Percentiles rank a stretch among this genome's conserved stretches.
Evolutionary conservation across 30 jellyfish, hydroid and myxozoan genomes (phyloP).

Genomic region (Rhopilema esculentum): DNA sequence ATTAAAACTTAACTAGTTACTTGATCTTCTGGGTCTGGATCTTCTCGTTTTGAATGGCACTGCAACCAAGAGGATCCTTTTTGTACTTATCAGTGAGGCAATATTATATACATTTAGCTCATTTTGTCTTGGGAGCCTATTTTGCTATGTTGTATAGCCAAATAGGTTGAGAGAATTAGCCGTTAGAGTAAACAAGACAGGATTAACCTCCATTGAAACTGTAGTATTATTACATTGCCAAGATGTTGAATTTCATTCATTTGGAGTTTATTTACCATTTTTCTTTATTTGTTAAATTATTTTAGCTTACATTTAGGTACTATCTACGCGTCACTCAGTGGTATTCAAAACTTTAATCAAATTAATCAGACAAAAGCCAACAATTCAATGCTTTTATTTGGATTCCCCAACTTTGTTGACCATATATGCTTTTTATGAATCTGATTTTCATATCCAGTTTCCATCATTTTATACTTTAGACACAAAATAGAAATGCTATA

Average conservation of each 20-base stretch:
- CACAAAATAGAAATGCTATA: no score
- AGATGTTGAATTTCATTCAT: neutral
- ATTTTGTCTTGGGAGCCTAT: neutral
- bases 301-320: neutral
- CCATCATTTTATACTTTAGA: no score
- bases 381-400: no score
- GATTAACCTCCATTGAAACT: neutral
- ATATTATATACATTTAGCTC: neutral
- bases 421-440: no score
- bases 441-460: no score
- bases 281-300: constrained; percentile 15
- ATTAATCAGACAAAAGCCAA: neutral
- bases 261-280: constrained; percentile 26
- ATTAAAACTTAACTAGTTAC: no score
- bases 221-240: neutral
- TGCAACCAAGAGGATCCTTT: neutral
- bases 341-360: neutral
- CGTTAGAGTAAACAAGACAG: no score
- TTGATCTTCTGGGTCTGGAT: no score
- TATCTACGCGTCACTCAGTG: neutral
- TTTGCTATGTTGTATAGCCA: neutral
- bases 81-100: neutral
- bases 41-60: neutral
- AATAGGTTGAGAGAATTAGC: neutral
- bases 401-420: no score